A percentile compares a stretch with the other conserved stretches of the same genome.
These are phyloP conservation scores for Leptinotarsa undecemlineata DNA, from an alignment of 1,140 invertebrate species.

Conservation along the genomic window DNA sequence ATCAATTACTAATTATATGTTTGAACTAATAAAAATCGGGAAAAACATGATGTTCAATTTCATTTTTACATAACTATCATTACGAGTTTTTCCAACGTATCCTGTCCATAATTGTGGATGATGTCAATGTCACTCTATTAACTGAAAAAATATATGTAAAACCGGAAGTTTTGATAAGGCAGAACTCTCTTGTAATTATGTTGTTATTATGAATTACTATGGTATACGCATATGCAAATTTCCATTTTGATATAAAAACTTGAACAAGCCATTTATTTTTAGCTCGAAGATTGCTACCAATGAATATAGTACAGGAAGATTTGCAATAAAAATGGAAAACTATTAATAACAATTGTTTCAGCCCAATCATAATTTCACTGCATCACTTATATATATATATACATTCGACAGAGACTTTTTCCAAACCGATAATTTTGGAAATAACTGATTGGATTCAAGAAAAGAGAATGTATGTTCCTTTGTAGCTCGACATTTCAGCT, in stretches of 20 bases:
- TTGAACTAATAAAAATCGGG: not conserved
- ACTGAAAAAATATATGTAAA: constrained; percentile 4
- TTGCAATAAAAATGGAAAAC: not conserved
- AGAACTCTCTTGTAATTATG: constrained; percentile 12
- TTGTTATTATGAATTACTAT: not conserved
- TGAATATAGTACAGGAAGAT: not conserved
- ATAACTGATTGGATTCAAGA: too few relatives aligned
- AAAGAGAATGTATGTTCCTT: too few relatives aligned
- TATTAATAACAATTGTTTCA: too few relatives aligned
- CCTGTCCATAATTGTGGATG: constrained; percentile 2
- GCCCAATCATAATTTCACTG: too few relatives aligned
- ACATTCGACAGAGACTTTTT: too few relatives aligned
- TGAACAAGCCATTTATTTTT: not conserved
- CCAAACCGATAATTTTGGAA: too few relatives aligned
- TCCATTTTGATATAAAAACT: constrained; percentile 12
- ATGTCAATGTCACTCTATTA: constrained; percentile 14
- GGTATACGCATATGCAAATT: constrained; percentile 11
- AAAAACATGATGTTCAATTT: not conserved
- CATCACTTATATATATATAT: too few relatives aligned
- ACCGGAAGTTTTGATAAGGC: constrained; percentile 17
- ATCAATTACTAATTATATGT: not conserved
- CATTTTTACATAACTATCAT: not conserved
- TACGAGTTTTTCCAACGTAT: not conserved
- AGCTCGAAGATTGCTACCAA: not conserved
- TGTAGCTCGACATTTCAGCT: too few relatives aligned